Percentiles rank a stretch among this genome's conserved stretches.
Conservation (phyloP, 2,113 vertebrate species). For the Phalacrocorax aristotelis region DNA sequence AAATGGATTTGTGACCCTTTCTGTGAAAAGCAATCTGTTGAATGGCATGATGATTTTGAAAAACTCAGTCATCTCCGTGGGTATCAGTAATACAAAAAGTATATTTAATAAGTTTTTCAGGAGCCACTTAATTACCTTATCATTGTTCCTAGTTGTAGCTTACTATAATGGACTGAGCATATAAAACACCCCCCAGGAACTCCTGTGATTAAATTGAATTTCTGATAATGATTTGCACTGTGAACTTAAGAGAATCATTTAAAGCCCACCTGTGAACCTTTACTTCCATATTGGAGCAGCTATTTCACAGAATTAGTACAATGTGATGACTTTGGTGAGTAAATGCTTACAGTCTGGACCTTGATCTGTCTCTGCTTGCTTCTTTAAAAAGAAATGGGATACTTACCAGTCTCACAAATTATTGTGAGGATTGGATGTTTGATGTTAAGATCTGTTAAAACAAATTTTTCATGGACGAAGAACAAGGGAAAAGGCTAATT, state of each 20-base stretch:
- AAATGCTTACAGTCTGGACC: background rate
- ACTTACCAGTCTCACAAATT: background rate
- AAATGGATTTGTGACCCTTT: background rate
- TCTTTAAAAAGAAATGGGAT: background rate
- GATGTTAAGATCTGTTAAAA: background rate
- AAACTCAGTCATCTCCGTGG: background rate
- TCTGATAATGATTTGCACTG: conserved; percentile 26
- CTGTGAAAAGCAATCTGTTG: background rate
- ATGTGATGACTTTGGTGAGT: background rate
- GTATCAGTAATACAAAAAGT: background rate
- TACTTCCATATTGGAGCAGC: background rate
- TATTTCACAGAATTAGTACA: background rate
- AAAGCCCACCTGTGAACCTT: conserved; percentile 33
- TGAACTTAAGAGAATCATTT: conserved; percentile 28
- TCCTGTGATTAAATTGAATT: background rate
- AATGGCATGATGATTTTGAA: background rate
- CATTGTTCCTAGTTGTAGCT: conserved; percentile 17
- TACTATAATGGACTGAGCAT: conserved; percentile 7
- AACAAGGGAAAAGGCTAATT: background rate
- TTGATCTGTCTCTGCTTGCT: background rate
- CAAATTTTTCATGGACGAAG: background rate
- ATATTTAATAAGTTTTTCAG: conserved; percentile 40
- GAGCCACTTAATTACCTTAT: conserved; percentile 33
- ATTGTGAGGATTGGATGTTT: background rate
- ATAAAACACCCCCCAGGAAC: background rate